phyloP scores from a whole-genome alignment of 2,113 vertebrate genomes.

The Pipra filicauda region DNA sequence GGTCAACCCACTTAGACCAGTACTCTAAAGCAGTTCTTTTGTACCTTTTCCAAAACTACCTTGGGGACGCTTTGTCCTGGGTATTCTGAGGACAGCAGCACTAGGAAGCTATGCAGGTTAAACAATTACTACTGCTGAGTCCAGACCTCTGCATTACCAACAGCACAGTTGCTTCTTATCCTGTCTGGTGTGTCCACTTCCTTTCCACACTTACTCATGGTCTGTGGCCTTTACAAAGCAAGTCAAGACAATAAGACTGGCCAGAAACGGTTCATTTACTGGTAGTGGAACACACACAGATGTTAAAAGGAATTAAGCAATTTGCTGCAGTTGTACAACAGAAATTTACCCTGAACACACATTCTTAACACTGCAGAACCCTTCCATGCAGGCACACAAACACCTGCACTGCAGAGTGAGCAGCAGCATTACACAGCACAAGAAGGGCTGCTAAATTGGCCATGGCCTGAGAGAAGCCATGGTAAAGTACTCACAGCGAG shows the following conservation, averaged over 20 bases:
- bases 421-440: background rate
- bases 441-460: no score
- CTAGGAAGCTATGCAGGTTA: background rate
- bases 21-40: background rate
- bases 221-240: background rate
- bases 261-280: background rate
- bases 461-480: background rate
- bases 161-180: background rate
- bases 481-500: fast-evolving
- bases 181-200: background rate
- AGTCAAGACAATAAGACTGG: background rate
- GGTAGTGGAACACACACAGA: background rate
- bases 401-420: background rate
- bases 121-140: background rate
- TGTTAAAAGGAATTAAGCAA: background rate
- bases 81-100: background rate
- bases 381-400: background rate
- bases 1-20: background rate
- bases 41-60: background rate
- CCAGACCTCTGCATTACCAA: background rate
- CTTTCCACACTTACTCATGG: background rate
- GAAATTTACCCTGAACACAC: fast-evolving
- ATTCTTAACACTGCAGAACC: fast-evolving
- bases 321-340: background rate
- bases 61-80: fast-evolving